Evolutionary conservation across 35 echinoderm and acorn worm genomes (phyloP), one percentile per base, ranked within the genome.

Genomic region (Apostichopus japonicus): DNA sequence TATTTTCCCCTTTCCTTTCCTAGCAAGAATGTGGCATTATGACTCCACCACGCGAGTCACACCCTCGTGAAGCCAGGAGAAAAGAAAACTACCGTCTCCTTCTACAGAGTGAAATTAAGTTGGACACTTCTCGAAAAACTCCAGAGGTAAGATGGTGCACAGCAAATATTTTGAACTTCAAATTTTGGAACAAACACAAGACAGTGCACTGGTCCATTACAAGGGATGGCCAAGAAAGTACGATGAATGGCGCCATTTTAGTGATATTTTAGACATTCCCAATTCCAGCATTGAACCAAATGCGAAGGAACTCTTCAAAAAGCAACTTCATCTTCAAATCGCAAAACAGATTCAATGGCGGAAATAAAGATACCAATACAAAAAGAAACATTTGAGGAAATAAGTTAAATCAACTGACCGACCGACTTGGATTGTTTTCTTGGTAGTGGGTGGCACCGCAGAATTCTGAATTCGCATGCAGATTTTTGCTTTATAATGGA

Each of bases 301-400:
- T n/a, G n/a, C n/a, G n/a, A n/a, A n/a, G n/a, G 78, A 80, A 65
- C 0, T 13, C 22, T 79, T 79, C 44, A 8, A 0, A 21, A 79
- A 21, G 8, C 9, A 79, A 79, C 77, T 79, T 23, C 8, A 8
- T 10, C 10, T 79, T 15, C 8, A 79, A 8, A 79, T 21, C 10
- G 77, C 8, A 86, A 86, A 59, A 55, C 58, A 5, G 83, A 86
- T 65, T 86, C 83, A n/a, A 4, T 61, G 16, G 83, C 59, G 15
- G 83, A 86, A 86, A 86, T 86, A 86, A 86, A 86, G 59, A 86
- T 86, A 6, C 83, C 83, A 5, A 65, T 86, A n/a, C 83, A 86
- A 24, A 65, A 61, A 24, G 83, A 86, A 57, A 86, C 83, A 57
- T 65, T 55, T 86, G 25, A 86, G 10, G 15, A 11, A 1, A 86